These are phyloP conservation scores for Habrosyne pyritoides DNA, from an alignment of 2,888 invertebrate species.

Conservation along the genomic window DNA sequence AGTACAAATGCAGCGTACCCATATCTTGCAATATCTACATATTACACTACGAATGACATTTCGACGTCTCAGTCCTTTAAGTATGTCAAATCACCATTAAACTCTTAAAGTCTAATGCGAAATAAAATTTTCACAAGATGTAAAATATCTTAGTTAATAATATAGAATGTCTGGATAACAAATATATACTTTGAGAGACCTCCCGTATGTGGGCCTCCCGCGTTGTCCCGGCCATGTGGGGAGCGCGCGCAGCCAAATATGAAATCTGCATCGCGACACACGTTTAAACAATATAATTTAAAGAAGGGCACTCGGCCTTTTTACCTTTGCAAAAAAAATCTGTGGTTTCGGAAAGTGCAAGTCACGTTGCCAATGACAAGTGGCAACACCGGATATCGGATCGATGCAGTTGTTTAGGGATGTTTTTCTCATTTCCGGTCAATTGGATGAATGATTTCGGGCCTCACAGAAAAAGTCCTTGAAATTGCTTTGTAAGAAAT, in stretches of 20 bases:
- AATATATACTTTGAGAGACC: not conserved
- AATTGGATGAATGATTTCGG: not conserved
- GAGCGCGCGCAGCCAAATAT: not conserved
- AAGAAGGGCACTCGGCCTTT: not conserved
- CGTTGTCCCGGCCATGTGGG: not conserved
- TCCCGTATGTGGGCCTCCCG: slow-evolving; percentile 2
- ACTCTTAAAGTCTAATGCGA: not conserved
- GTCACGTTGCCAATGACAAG: slow-evolving; percentile 2
- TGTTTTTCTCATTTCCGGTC: slow-evolving; percentile 6
- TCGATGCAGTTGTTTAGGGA: not conserved
- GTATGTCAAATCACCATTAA: no score
- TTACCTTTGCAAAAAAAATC: not conserved
- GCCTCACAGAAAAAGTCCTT: not conserved
- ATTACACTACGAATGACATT: no score
- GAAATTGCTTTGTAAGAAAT: not conserved
- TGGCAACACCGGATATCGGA: slow-evolving; percentile 3
- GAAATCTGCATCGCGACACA: not conserved
- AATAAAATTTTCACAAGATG: not conserved
- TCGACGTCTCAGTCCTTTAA: no score
- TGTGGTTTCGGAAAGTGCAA: not conserved
- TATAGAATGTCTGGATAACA: not conserved
- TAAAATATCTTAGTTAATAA: not conserved
- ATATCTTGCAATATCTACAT: no score
- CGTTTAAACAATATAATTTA: not conserved
- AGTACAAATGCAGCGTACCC: no score